These are phyloP conservation scores for Girardia tigrina DNA, from an alignment of 2,888 invertebrate species.

Conservation along the genomic window DNA sequence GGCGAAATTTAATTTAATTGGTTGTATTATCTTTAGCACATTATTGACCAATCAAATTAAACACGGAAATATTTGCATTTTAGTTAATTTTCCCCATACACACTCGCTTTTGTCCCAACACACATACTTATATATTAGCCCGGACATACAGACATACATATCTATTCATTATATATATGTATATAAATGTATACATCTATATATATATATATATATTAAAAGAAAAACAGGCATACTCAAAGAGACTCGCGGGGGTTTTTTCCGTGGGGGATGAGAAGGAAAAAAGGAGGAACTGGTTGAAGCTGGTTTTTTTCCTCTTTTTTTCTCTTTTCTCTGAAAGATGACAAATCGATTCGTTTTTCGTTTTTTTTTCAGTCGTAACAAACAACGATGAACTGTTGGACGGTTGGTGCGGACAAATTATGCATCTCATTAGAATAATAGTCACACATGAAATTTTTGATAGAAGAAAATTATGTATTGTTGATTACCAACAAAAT, in stretches of 20 bases:
- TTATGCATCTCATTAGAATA: conserved; percentile 2
- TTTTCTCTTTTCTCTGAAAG: neutral
- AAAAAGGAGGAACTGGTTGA: neutral
- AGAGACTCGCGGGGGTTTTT: too few species aligned
- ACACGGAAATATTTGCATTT: neutral
- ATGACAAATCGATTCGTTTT: conserved; percentile 19
- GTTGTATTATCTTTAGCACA: conserved; percentile 6
- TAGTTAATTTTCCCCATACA: neutral
- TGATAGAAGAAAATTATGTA: conserved; percentile 11
- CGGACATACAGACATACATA: too few species aligned
- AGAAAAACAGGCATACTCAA: too few species aligned
- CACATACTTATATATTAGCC: neutral
- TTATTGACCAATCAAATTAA: conserved; percentile 13
- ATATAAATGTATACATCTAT: too few species aligned
- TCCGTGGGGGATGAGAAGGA: too few species aligned
- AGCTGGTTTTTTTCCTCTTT: neutral
- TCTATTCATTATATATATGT: too few species aligned
- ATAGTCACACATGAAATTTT: conserved; percentile 12
- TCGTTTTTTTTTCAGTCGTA: neutral
- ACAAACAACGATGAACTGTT: conserved; percentile 23
- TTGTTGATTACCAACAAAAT: conserved; percentile 6
- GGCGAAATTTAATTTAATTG: conserved; percentile 19
- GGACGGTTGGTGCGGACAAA: neutral
- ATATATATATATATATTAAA: too few species aligned
- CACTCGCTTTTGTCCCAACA: neutral